Conservation (phyloP, 2,797 vertebrate species). For the Micrastur ruficollis region DNA sequence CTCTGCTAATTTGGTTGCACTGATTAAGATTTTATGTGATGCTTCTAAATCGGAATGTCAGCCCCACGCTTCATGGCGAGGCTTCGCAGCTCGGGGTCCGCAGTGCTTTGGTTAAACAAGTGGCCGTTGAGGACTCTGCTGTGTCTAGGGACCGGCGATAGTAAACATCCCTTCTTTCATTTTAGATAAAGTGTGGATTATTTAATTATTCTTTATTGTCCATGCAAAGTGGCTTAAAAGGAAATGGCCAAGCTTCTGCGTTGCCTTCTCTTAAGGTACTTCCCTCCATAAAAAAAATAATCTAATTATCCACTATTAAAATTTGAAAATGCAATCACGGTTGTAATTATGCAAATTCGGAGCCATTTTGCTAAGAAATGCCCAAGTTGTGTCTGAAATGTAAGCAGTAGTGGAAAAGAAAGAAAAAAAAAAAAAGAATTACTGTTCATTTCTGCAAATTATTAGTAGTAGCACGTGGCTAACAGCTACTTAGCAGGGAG, state of each 20-base stretch:
- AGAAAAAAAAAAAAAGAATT: neutral
- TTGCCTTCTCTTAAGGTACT: constrained; percentile 7
- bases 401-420: neutral
- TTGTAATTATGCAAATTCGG: constrained; percentile 51
- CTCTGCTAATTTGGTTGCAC: constrained; percentile 67
- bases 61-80: neutral
- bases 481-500: neutral
- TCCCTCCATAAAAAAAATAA: constrained; percentile 43
- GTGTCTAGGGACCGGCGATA: constrained; percentile 12
- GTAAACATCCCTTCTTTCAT: constrained; percentile 75
- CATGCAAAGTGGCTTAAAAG: constrained; percentile 65
- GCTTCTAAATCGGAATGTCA: constrained; percentile 80
- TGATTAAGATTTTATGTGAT: constrained; percentile 81
- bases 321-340: constrained; percentile 45
- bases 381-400: neutral
- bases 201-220: constrained; percentile 78
- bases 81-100: neutral
- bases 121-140: neutral
- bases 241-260: constrained; percentile 55
- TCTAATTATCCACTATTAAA: constrained; percentile 47
- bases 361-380: constrained; percentile 43
- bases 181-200: constrained; percentile 78
- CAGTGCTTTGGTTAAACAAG: constrained; percentile 16
- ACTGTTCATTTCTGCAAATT: neutral
- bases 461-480: neutral